Percentiles rank a stretch among this genome's conserved stretches.
Conservation (phyloP, 2,888 invertebrate species). For the Ormyrus labotus region DNA sequence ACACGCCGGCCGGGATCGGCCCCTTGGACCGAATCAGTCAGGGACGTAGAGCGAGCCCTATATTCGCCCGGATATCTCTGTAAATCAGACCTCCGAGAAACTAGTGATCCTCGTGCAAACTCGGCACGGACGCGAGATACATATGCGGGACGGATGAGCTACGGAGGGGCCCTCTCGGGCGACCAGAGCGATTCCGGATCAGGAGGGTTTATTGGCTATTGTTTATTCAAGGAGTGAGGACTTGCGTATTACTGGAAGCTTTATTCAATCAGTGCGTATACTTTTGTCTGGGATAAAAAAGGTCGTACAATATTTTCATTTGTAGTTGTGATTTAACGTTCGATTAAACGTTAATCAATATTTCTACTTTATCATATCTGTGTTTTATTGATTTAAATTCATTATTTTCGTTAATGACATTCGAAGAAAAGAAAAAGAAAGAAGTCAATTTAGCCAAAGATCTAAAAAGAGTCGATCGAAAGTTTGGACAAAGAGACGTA, state of each 20-base stretch:
- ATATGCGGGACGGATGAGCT: background rate
- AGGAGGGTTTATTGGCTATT: no score
- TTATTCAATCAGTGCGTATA: no score
- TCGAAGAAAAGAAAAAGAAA: background rate
- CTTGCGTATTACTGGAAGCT: no score
- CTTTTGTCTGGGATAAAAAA: no score
- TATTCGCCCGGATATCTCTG: constrained; percentile 21
- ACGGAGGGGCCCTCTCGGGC: background rate
- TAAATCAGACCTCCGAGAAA: constrained; percentile 44
- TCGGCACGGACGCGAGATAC: background rate
- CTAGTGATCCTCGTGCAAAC: constrained; percentile 29
- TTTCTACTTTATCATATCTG: no score
- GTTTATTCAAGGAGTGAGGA: no score
- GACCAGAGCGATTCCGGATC: no score
- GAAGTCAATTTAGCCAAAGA: background rate
- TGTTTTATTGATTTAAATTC: no score
- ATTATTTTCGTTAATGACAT: no score
- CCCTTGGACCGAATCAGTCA: constrained; percentile 56
- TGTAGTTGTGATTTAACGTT: no score
- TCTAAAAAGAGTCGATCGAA: background rate
- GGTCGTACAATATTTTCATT: no score
- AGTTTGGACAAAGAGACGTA: constrained; percentile 22
- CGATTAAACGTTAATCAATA: no score
- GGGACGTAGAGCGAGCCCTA: constrained; percentile 10
- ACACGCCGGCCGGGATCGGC: constrained; percentile 32